A percentile compares a stretch with the other conserved stretches of the same genome.
These are phyloP conservation scores for Sinopyrophorus schimmeli DNA, from an alignment of 2,888 invertebrate species.

Conservation along the genomic window DNA sequence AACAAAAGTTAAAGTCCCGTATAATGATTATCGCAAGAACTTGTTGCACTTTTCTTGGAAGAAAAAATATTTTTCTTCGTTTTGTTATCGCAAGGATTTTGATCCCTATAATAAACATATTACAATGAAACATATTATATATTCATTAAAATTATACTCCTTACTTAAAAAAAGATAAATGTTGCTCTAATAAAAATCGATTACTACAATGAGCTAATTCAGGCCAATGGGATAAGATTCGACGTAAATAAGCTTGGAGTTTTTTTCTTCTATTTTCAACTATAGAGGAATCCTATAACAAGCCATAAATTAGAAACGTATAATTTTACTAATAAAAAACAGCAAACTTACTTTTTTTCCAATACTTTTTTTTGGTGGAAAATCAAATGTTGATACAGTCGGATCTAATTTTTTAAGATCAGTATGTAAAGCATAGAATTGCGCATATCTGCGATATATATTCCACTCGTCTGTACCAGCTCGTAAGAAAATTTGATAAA, in stretches of 20 bases:
- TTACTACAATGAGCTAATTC: constrained; percentile 76
- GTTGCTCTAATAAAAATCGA: constrained; percentile 75
- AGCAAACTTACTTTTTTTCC: constrained; percentile 76
- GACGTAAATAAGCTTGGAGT: constrained; percentile 85
- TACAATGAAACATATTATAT: constrained; percentile 5
- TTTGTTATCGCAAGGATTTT: constrained; percentile 44
- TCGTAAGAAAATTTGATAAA: constrained; percentile 82
- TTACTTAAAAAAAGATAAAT: constrained; percentile 88
- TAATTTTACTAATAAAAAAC: too few species aligned
- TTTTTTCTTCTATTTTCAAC: constrained; percentile 86
- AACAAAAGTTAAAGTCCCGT: constrained; percentile 49
- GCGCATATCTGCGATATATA: constrained; percentile 91
- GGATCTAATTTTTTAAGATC: constrained; percentile 83
- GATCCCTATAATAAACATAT: constrained; percentile 45
- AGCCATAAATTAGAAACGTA: too few species aligned
- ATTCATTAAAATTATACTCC: constrained; percentile 31
- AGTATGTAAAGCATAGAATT: constrained; percentile 85
- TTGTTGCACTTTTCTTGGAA: constrained; percentile 39
- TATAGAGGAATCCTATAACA: constrained; percentile 71
- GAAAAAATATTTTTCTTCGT: constrained; percentile 41
- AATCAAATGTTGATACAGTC: constrained; percentile 78
- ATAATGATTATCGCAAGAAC: constrained; percentile 48
- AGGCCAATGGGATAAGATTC: constrained; percentile 78
- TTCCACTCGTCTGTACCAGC: constrained; percentile 93
- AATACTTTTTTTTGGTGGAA: constrained; percentile 93